Conservation (phyloP, 2,888 invertebrate species). For the Hyalella azteca region DNA sequence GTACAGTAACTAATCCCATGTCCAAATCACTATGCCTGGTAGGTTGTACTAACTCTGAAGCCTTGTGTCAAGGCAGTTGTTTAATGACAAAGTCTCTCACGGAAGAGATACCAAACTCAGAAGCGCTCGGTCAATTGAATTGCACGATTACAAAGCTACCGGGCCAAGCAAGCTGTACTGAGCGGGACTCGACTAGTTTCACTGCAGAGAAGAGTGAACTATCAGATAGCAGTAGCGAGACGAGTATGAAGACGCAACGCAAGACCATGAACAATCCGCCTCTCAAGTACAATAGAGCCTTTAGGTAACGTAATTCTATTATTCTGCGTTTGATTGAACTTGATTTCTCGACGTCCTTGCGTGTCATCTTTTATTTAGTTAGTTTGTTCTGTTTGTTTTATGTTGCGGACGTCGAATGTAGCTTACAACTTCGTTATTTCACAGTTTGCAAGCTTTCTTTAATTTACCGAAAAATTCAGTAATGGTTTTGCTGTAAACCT, state of each 20-base stretch:
- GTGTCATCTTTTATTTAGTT: background rate
- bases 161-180: background rate
- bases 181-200: background rate
- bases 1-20: background rate
- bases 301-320: conserved; percentile 45
- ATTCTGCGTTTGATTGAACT: background rate
- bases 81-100: background rate
- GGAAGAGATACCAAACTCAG: background rate
- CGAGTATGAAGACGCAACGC: conserved; percentile 38
- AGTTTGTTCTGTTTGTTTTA: too few species aligned
- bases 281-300: conserved; percentile 58
- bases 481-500: too few species aligned
- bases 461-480: too few species aligned
- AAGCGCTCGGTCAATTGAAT: background rate
- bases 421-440: too few species aligned
- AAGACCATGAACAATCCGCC: conserved; percentile 52
- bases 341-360: background rate
- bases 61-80: background rate
- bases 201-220: conserved; percentile 43
- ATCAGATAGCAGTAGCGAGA: conserved; percentile 57
- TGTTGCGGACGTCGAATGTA: too few species aligned
- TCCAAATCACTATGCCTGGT: background rate
- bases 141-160: background rate
- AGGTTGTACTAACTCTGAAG: background rate
- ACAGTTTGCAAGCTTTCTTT: too few species aligned